Conservation (phyloP, 2,888 invertebrate species). For the Lordiphosa fenestrarum region DNA sequence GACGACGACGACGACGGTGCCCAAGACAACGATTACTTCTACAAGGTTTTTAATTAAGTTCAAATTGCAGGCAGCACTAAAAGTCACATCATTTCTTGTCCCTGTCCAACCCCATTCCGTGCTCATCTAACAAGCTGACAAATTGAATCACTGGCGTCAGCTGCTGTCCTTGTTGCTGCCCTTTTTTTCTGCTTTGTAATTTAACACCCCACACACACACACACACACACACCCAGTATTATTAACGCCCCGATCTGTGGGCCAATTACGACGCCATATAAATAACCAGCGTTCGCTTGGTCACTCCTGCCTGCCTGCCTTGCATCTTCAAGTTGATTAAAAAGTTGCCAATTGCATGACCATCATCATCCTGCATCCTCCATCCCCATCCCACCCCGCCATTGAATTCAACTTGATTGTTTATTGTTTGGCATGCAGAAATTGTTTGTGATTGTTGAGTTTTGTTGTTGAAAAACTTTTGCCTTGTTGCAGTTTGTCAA, state of each 20-base stretch:
- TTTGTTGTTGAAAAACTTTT: constrained; percentile 43
- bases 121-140: constrained; percentile 60
- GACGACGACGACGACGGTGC: constrained; percentile 12
- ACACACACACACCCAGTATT: constrained; percentile 33
- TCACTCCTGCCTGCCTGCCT: constrained; percentile 26
- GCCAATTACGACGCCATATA: constrained; percentile 55
- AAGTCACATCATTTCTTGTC: constrained; percentile 64
- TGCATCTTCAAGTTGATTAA: constrained; percentile 68
- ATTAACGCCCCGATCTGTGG: constrained; percentile 49
- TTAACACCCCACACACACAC: constrained; percentile 37
- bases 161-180: constrained; percentile 19
- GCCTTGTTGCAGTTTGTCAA: constrained; percentile 35
- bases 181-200: constrained; percentile 45
- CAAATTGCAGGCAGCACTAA: constrained; percentile 58
- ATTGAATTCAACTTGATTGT: constrained; percentile 62
- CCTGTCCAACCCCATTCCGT: not conserved
- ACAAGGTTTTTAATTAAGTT: constrained; percentile 77
- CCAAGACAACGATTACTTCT: constrained; percentile 51
- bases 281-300: not conserved
- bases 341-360: constrained; percentile 61
- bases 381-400: not conserved
- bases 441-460: constrained; percentile 29
- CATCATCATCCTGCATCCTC: not conserved
- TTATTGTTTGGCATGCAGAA: constrained; percentile 53
- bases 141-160: constrained; percentile 67